Evolutionary conservation across 2,797 vertebrate genomes (phyloP).

Genomic region (Sebastes nivosus): DNA sequence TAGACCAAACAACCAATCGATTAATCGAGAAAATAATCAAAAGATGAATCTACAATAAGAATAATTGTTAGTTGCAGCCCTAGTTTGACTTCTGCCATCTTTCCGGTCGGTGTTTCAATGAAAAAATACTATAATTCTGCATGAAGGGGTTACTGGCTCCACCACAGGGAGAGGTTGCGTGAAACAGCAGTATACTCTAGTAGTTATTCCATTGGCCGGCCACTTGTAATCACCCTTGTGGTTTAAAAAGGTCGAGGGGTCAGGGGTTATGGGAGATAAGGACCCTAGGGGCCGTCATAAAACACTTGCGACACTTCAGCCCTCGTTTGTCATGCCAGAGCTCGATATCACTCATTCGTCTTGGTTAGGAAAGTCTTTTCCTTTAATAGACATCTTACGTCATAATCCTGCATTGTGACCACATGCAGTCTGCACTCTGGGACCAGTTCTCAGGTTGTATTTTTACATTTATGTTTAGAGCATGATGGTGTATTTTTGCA

Average conservation of each 20-base stretch:
- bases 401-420: slow-evolving; percentile 53
- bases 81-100: neutral
- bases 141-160: neutral
- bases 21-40: too few species aligned
- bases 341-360: slow-evolving; percentile 75
- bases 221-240: slow-evolving; percentile 77
- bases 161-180: slow-evolving; percentile 14
- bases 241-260: slow-evolving; percentile 76
- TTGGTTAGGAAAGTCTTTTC: slow-evolving; percentile 73
- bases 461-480: slow-evolving; percentile 19
- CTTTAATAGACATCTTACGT: slow-evolving; percentile 63
- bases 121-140: neutral
- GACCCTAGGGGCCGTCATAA: slow-evolving; percentile 73
- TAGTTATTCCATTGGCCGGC: slow-evolving; percentile 50
- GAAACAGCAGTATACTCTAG: slow-evolving; percentile 29
- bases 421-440: slow-evolving; percentile 7
- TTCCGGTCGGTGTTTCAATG: neutral
- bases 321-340: slow-evolving; percentile 74
- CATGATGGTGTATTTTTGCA: slow-evolving; percentile 6
- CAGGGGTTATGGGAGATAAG: slow-evolving; percentile 76
- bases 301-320: slow-evolving; percentile 75
- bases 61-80: too few species aligned
- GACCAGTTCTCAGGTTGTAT: slow-evolving; percentile 20
- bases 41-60: too few species aligned
- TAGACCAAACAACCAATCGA: too few species aligned